phyloP scores from a whole-genome alignment of 1,140 invertebrate genomes.

The Drosophila seguyi region DNA sequence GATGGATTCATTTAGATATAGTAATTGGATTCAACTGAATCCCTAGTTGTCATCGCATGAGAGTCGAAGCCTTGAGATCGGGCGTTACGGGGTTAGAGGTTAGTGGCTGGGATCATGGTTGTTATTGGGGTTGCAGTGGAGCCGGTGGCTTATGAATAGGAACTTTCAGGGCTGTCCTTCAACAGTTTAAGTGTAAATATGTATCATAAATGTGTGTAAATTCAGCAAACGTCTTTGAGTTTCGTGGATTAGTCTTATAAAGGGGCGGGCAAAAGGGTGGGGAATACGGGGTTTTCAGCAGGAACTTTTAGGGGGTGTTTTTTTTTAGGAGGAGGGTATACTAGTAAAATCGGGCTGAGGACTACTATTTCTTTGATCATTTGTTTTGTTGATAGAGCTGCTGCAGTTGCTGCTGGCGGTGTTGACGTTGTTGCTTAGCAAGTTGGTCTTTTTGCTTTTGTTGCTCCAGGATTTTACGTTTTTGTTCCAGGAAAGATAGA shows the following conservation, averaged over 20 bases:
- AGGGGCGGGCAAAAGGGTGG: constrained; percentile 12
- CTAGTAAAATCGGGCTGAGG: constrained; percentile 38
- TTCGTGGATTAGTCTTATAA: constrained; percentile 46
- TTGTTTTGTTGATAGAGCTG: constrained; percentile 79
- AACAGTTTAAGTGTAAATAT: constrained; percentile 38
- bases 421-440: constrained; percentile 81
- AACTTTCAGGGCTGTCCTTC: constrained; percentile 63
- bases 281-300: constrained; percentile 14
- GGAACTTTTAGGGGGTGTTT: neutral
- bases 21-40: constrained; percentile 17
- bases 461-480: constrained; percentile 88
- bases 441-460: constrained; percentile 85
- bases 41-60: constrained; percentile 40
- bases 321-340: constrained; percentile 19
- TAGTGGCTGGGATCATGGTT: constrained; percentile 39
- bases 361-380: constrained; percentile 57
- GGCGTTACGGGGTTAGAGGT: constrained; percentile 25
- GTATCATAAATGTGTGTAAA: constrained; percentile 22
- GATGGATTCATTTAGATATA: constrained; percentile 13
- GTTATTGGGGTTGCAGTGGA: constrained; percentile 23
- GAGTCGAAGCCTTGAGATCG: constrained; percentile 37
- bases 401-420: constrained; percentile 78
- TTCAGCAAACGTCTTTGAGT: constrained; percentile 66
- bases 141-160: constrained; percentile 28
- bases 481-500: constrained; percentile 92